Evolutionary conservation across 2,797 vertebrate genomes (phyloP).

Genomic region (Vultur gryphus): DNA sequence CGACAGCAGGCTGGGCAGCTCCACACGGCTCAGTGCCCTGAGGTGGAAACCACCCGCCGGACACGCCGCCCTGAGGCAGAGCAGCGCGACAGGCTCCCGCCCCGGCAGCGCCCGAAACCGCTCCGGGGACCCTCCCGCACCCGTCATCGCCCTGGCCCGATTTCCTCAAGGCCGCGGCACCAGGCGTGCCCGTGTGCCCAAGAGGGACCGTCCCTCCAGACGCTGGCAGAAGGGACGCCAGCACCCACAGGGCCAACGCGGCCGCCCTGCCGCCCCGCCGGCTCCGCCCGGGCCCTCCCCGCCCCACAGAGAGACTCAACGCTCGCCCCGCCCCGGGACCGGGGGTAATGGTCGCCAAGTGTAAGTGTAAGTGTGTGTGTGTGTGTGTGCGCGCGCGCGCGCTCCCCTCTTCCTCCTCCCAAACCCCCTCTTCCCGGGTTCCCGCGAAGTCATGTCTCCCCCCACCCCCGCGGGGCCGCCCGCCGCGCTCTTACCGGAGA

Average conservation of each 20-base stretch:
- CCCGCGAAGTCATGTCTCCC: neutral
- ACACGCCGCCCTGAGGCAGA: too few relatives aligned
- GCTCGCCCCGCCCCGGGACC: neutral
- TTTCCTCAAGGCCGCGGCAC: neutral
- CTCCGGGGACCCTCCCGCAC: too few relatives aligned
- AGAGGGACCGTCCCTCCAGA: neutral
- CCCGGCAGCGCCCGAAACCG: neutral
- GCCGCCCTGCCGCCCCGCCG: neutral
- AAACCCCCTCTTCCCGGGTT: too few relatives aligned
- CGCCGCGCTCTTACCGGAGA: neutral
- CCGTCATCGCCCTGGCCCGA: neutral
- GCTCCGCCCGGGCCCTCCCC: neutral
- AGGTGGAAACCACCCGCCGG: neutral
- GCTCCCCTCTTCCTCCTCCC: neutral
- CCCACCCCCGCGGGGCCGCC: too few relatives aligned
- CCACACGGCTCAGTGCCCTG: fast-evolving
- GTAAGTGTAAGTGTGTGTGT: fast-evolving
- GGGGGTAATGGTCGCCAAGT: fast-evolving
- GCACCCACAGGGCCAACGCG: neutral
- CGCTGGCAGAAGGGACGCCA: neutral
- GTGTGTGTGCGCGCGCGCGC: too few relatives aligned
- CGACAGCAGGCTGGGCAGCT: neutral
- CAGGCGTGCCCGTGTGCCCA: neutral
- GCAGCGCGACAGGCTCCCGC: neutral
- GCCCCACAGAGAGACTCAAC: neutral